Conservation (phyloP, 2,797 vertebrate genomes). For the Micropoecilia bifurca region DNA sequence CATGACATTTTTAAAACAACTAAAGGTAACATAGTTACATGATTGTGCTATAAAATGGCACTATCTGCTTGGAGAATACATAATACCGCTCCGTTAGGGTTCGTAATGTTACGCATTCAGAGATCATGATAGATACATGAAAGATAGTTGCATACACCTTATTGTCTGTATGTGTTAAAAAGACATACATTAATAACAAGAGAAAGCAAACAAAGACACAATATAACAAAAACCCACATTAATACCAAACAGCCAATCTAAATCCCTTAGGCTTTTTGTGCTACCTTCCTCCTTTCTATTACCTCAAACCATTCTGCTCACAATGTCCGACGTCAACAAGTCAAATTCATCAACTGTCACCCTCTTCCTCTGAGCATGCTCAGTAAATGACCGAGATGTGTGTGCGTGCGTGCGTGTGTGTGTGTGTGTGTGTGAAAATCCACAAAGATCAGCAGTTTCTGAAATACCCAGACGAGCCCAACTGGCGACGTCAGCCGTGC, state of each 20-base stretch:
- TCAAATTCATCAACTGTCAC: neutral
- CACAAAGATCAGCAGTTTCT: neutral
- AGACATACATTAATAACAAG: no score
- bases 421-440: neutral
- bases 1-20: no score
- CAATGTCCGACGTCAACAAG: neutral
- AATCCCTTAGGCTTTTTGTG: neutral
- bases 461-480: neutral
- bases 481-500: neutral
- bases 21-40: no score
- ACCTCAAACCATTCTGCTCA: neutral
- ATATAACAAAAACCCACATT: no score
- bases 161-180: no score
- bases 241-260: no score
- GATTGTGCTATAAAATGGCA: no score
- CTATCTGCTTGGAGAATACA: no score
- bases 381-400: neutral
- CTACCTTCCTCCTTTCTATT: neutral
- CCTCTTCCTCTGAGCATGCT: neutral
- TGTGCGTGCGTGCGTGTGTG: no score
- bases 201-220: no score
- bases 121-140: neutral
- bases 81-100: neutral
- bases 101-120: neutral
- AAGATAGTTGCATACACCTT: no score